These are phyloP conservation scores for Amphipoea oculea DNA, from an alignment of 2,888 invertebrate species.

Conservation along the genomic window DNA sequence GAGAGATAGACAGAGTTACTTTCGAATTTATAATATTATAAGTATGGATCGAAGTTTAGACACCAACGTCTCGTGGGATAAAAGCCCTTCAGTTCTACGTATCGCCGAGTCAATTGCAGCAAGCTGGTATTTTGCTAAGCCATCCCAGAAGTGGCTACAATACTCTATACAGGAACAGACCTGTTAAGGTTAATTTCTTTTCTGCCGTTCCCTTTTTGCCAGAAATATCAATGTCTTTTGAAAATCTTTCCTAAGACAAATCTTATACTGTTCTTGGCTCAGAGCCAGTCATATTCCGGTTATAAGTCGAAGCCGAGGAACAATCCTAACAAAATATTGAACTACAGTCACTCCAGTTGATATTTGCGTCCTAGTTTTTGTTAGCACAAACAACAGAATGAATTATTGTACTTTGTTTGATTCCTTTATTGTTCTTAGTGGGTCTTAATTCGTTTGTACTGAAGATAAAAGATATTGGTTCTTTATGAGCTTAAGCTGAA, in stretches of 20 bases:
- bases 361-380: constrained; percentile 55
- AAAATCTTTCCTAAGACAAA: background rate
- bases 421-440: constrained; percentile 54
- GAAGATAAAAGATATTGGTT: constrained; percentile 62
- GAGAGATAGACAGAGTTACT: too few species aligned
- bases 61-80: too few species aligned
- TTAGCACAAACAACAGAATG: constrained; percentile 61
- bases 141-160: too few species aligned
- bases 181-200: too few species aligned
- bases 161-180: too few species aligned
- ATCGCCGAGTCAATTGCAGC: too few species aligned
- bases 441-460: constrained; percentile 50
- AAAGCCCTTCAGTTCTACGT: too few species aligned
- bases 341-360: constrained; percentile 45
- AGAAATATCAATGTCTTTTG: background rate
- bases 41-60: too few species aligned
- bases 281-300: constrained; percentile 34
- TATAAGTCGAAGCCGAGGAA: constrained; percentile 15
- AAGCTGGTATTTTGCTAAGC: too few species aligned
- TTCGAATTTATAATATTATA: too few species aligned
- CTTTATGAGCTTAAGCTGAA: constrained; percentile 49
- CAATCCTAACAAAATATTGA: constrained; percentile 41
- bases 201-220: too few species aligned
- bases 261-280: constrained; percentile 21
- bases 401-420: constrained; percentile 65